Percentiles rank a stretch among this genome's conserved stretches.
phyloP scores from a whole-genome alignment of 1,140 invertebrate genomes.

The Tetragnatha versicolor region DNA sequence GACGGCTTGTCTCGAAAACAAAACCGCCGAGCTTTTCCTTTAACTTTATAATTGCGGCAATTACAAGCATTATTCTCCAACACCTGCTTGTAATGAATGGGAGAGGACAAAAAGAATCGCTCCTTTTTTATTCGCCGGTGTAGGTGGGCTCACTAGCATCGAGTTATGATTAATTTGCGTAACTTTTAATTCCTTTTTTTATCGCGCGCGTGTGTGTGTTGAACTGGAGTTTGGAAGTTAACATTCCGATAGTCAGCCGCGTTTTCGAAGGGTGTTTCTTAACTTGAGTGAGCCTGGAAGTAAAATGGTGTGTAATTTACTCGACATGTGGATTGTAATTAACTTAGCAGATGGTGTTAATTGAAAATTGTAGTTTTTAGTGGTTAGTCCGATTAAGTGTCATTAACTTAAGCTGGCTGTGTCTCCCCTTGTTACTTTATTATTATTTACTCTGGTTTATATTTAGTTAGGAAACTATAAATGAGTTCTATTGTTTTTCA shows the following conservation, averaged over 20 bases:
- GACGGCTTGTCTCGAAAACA: background rate
- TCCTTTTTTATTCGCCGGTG: background rate
- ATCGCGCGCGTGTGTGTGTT: background rate
- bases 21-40: slow-evolving; percentile 13
- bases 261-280: background rate
- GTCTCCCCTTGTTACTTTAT: too few species aligned
- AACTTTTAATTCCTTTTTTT: background rate
- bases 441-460: too few species aligned
- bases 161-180: slow-evolving; percentile 28
- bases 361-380: too few species aligned
- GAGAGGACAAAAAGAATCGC: slow-evolving; percentile 14
- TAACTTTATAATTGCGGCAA: slow-evolving; percentile 20
- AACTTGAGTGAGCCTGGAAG: background rate
- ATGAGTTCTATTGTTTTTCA: too few species aligned
- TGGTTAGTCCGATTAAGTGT: too few species aligned
- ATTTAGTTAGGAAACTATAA: too few species aligned
- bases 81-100: slow-evolving; percentile 42
- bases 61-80: slow-evolving; percentile 34
- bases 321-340: slow-evolving; percentile 1
- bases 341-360: slow-evolving; percentile 5
- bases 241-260: background rate
- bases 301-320: slow-evolving; percentile 1
- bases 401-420: too few species aligned
- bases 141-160: background rate
- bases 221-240: background rate